Conservation (phyloP, 1,140 invertebrate species). For the Orius laevigatus region DNA sequence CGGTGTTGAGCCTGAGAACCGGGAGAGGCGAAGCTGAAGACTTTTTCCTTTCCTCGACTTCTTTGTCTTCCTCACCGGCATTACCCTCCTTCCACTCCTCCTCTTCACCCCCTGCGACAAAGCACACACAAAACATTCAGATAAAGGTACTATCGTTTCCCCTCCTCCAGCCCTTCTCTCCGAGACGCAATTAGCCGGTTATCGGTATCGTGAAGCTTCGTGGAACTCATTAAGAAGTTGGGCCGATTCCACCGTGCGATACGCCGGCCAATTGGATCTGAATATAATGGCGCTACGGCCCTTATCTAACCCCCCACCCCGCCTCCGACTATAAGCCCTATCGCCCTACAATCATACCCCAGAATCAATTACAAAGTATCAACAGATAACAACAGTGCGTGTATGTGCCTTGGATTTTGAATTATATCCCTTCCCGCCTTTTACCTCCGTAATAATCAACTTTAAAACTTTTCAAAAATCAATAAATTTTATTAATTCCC, state of each 20-base stretch:
- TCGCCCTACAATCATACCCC: not conserved
- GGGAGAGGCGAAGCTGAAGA: constrained; percentile 25
- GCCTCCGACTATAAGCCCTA: not conserved
- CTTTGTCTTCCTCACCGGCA: constrained; percentile 6
- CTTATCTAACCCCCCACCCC: not conserved
- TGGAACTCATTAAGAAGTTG: constrained; percentile 20
- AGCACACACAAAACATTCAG: not conserved
- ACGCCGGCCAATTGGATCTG: constrained; percentile 14
- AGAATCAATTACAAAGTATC: constrained; percentile 7
- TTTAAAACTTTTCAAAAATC: too few relatives aligned
- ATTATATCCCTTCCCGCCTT: too few relatives aligned
- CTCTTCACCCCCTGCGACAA: constrained; percentile 18
- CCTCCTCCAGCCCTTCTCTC: not conserved
- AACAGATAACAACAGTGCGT: constrained; percentile 1
- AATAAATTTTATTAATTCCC: too few relatives aligned
- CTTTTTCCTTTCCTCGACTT: constrained; percentile 10
- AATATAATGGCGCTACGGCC: constrained; percentile 15
- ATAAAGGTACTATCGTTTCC: not conserved
- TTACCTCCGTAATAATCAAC: too few relatives aligned
- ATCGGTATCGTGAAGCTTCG: constrained; percentile 15
- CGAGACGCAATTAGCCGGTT: constrained; percentile 16
- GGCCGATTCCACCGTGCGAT: constrained; percentile 13
- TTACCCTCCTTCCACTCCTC: constrained; percentile 14
- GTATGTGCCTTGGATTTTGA: too few relatives aligned
- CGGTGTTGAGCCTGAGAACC: constrained; percentile 53